Base-by-base conservation (phyloP, 2,113 vertebrate species). In the Dromiciops gliroides region DNA sequence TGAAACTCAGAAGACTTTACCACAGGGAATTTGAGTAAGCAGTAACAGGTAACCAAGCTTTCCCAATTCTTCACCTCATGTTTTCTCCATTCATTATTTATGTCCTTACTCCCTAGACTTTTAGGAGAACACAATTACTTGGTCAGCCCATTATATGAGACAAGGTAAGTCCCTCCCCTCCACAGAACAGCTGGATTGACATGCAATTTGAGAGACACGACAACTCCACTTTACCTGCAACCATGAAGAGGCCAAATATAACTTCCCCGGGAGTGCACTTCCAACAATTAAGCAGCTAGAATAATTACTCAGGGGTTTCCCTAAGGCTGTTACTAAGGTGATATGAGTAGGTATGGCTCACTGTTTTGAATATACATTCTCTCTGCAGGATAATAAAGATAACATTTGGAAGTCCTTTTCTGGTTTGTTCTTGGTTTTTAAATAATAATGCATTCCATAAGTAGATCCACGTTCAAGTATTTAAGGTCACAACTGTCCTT, bases 291-390 rank as follows among this genome's bases (percentile, higher is more conserved):
- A 94, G 47, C 48, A 94, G 44, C 56, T 97, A 93, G 90, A 97
- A 97, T 97, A 97, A 98, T 97, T 96, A 97, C 96, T 93, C 75
- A 50, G 89, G 97, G 89, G 95, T 97, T 98, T 97, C 93, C 97
- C 96, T 93, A 3, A 52, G 50, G 92, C 93, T 95, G 97, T 98
- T 98, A 95, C 95, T 94, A 97, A 94, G 95, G 96, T 94, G 96
- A 97, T 90, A 51, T 50, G 83, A 94, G 47, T 75, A 95, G 95
- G 94, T 95, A 31, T 26, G 90, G 92, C 95, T 96, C 92, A 97
- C 95, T 94, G 93, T 91, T 95, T 88, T 96, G 96, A 97, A 91
- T 53, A 31, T 19, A 51, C 24, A 10, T 0, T 92, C 11, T 90
- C 50, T 96, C 23, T 31, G 31, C 22, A 48, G 94, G 25, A 90